phyloP scores from a whole-genome alignment of 2,113 vertebrate genomes.

The Nibea albiflora region DNA sequence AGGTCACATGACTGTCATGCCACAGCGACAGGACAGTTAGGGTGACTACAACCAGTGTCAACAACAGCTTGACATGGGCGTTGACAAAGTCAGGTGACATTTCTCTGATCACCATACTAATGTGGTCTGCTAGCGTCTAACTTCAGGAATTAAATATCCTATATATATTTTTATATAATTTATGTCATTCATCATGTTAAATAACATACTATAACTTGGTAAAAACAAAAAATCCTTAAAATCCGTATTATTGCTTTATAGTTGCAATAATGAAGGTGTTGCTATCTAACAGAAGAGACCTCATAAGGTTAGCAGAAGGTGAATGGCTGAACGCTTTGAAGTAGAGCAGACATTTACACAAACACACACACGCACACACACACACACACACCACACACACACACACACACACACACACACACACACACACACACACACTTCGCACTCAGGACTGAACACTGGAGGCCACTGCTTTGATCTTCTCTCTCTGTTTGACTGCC shows the following conservation, averaged over 20 bases:
- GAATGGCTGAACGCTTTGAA: conserved; percentile 35
- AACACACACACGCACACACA: conserved; percentile 29
- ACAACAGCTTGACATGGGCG: too few species aligned
- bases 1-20: too few species aligned
- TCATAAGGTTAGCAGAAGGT: conserved; percentile 14
- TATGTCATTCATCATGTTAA: too few species aligned
- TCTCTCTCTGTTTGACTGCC: conserved; percentile 11
- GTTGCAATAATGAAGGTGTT: too few species aligned
- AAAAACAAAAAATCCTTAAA: too few species aligned
- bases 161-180: too few species aligned
- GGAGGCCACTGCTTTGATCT: conserved; percentile 51
- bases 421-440: conserved; percentile 19
- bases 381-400: conserved; percentile 31
- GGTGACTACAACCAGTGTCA: not conserved
- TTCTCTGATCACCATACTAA: not conserved
- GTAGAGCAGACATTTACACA: not conserved
- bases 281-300: too few species aligned
- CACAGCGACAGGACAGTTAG: not conserved
- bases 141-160: too few species aligned
- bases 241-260: too few species aligned
- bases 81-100: too few species aligned
- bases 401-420: conserved; percentile 31
- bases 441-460: not conserved
- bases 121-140: too few species aligned
- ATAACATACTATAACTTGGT: too few species aligned